Conservation (phyloP, 37 sponge, comb jelly and placozoan species). For the Mnemiopsis leidyi region DNA sequence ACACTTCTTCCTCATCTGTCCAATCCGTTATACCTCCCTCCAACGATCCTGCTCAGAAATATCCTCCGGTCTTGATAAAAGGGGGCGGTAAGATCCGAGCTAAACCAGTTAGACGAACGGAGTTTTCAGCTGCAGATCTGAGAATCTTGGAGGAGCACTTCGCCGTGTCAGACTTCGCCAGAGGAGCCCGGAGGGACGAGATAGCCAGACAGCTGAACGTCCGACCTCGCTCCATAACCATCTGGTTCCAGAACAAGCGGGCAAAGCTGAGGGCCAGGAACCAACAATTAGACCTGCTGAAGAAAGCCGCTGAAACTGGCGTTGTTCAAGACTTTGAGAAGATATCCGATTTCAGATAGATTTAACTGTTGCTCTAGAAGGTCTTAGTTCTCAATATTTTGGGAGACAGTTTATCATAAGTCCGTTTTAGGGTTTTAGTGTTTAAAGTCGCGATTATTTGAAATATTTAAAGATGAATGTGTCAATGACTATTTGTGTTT, state of each 20-base stretch:
- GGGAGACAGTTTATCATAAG: no score
- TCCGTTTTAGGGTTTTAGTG: no score
- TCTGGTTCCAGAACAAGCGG: constrained; percentile 56
- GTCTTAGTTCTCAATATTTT: not conserved
- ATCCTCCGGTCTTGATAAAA: not conserved
- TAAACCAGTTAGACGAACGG: not conserved
- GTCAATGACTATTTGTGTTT: no score
- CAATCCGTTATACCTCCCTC: not conserved
- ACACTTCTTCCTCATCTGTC: not conserved
- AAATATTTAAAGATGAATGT: no score
- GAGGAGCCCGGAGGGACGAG: constrained; percentile 5
- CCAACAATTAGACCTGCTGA: constrained; percentile 7
- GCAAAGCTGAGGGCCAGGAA: constrained; percentile 11
- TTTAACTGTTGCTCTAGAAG: no score
- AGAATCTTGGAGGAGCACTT: not conserved
- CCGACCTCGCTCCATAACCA: not conserved
- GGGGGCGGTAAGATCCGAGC: constrained; percentile 20
- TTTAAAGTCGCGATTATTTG: no score
- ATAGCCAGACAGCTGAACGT: constrained; percentile 2
- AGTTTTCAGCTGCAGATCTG: not conserved
- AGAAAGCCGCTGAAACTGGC: constrained; percentile 48
- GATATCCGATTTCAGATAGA: not conserved
- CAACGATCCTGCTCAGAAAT: not conserved
- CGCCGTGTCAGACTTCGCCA: constrained; percentile 23
- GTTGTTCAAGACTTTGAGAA: constrained; percentile 9